Evolutionary conservation across 1,140 invertebrate species (phyloP).

Genomic region (Triops cancriformis): DNA sequence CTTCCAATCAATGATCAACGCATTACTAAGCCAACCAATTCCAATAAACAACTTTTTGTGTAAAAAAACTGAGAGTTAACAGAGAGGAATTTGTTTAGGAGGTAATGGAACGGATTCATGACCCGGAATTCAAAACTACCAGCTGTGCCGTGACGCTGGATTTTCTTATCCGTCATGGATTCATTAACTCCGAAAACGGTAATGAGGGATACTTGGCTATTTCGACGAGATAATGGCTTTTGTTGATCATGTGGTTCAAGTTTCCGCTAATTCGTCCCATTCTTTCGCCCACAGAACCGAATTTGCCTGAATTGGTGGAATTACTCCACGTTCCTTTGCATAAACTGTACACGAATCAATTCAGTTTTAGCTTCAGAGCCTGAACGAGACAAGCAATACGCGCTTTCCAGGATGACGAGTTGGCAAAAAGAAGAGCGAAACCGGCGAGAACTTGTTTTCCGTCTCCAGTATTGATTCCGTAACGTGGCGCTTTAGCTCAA

Average conservation of each 20-base stretch:
- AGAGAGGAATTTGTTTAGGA: slow-evolving; percentile 35
- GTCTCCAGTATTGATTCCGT: not conserved
- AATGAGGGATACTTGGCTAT: slow-evolving; percentile 31
- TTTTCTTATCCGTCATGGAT: slow-evolving; percentile 81
- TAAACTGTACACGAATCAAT: slow-evolving; percentile 47
- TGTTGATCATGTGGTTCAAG: too few relatives aligned
- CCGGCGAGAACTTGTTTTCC: not conserved
- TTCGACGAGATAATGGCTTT: too few relatives aligned
- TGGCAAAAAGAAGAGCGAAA: not conserved
- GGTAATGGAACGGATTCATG: slow-evolving; percentile 62
- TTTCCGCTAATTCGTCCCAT: too few relatives aligned
- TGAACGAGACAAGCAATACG: slow-evolving; percentile 11
- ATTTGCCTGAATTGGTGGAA: slow-evolving; percentile 73
- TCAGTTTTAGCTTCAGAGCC: not conserved
- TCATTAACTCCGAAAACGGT: slow-evolving; percentile 82
- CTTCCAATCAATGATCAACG: not conserved
- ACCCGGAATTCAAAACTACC: slow-evolving; percentile 82
- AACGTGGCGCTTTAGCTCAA: not conserved
- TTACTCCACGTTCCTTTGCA: slow-evolving; percentile 77
- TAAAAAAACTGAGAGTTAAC: not conserved
- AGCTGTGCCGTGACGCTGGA: slow-evolving; percentile 81
- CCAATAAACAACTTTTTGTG: too few relatives aligned
- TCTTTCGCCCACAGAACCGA: slow-evolving; percentile 53
- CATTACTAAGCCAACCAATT: too few relatives aligned
- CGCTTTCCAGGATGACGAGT: not conserved